A percentile compares a stretch with the other conserved stretches of the same genome.
Conservation (phyloP, 2,113 vertebrate genomes). For the Naja naja region DNA sequence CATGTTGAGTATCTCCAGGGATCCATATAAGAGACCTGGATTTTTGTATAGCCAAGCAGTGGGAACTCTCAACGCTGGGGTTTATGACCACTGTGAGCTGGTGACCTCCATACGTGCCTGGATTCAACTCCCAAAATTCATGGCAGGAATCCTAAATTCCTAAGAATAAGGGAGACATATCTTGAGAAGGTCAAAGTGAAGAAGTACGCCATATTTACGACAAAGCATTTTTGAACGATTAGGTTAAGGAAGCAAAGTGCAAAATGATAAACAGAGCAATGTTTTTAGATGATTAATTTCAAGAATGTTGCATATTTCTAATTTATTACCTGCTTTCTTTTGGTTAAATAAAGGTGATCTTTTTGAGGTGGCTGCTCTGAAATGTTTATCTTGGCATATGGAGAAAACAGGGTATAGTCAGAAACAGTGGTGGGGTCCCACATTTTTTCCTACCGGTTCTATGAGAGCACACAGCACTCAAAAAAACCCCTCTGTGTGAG, state of each 20-base stretch:
- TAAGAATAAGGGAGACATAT: not conserved
- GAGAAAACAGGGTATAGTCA: not conserved
- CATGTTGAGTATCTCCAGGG: not conserved
- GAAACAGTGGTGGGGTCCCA: too few relatives aligned
- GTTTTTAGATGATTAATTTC: not conserved
- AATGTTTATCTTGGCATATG: constrained; percentile 20
- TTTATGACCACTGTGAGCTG: not conserved
- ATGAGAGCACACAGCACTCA: too few relatives aligned
- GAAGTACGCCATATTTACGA: not conserved
- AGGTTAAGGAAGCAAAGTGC: not conserved
- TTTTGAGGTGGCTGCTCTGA: not conserved
- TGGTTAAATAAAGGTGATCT: constrained; percentile 4
- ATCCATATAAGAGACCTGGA: not conserved
- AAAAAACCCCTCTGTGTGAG: too few relatives aligned
- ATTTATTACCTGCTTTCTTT: not conserved
- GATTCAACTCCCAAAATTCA: not conserved
- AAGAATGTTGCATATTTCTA: not conserved
- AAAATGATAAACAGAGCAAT: not conserved
- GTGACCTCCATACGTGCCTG: not conserved
- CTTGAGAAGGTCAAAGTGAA: not conserved
- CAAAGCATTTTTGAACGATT: not conserved
- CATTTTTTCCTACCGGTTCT: too few relatives aligned
- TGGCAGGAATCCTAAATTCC: not conserved
- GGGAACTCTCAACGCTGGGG: not conserved
- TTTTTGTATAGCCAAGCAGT: too few relatives aligned